A percentile compares a stretch with the other conserved stretches of the same genome.
Evolutionary conservation across 2,797 vertebrate genomes (phyloP).

Genomic region (Picus viridis): DNA sequence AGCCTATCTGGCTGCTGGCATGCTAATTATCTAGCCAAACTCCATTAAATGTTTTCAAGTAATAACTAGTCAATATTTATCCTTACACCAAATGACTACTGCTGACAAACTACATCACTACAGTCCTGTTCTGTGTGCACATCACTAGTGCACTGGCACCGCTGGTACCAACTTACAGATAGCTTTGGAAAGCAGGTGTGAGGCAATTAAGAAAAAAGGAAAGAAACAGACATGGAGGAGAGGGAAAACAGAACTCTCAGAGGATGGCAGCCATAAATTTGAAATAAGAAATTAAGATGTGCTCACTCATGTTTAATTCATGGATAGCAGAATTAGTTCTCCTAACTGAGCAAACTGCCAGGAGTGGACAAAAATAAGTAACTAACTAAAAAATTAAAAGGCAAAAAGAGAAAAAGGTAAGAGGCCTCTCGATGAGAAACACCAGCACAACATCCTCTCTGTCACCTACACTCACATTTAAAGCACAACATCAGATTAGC

Average conservation of each 20-base stretch:
- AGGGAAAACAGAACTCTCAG: not conserved
- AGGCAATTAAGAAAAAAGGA: not conserved
- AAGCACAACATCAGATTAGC: not conserved
- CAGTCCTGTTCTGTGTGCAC: not conserved
- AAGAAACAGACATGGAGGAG: not conserved
- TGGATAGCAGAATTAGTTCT: not conserved
- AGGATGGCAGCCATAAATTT: not conserved
- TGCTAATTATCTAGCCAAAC: slow-evolving; percentile 22
- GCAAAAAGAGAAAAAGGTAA: not conserved
- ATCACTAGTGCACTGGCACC: not conserved
- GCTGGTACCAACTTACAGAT: not conserved
- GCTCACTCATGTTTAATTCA: slow-evolving; percentile 50
- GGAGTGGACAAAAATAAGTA: not conserved
- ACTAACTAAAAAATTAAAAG: not conserved
- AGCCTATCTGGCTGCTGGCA: not conserved
- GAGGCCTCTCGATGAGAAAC: not conserved
- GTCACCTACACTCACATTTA: not conserved
- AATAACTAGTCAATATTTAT: slow-evolving; percentile 36
- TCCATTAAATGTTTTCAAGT: slow-evolving; percentile 35
- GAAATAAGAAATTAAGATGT: slow-evolving; percentile 42
- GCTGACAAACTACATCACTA: not conserved
- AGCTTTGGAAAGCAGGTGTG: not conserved
- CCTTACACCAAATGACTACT: not conserved
- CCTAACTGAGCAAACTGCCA: not conserved
- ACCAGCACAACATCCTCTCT: not conserved